Evolutionary conservation across 1,140 invertebrate genomes (phyloP), one percentile per base, ranked within the genome.

Genomic region (Drosophila santomea): DNA sequence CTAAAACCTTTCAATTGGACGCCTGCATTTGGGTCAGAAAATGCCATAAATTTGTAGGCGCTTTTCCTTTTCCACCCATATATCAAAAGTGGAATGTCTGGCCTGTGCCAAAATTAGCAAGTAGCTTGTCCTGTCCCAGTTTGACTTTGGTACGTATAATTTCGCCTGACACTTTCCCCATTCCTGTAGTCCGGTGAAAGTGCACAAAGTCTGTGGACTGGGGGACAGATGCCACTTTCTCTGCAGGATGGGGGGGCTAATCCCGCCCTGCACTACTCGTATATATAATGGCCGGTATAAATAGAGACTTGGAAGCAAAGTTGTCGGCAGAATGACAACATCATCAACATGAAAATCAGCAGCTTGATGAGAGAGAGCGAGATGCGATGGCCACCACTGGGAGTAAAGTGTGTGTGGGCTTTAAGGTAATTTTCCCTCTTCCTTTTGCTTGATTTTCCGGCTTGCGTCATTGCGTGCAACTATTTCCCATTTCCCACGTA

Each of bases 381-480:
- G 12, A 35, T 35, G 28, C 8, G 32, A 20, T 48, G 54, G 28
- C 28, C 28, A 14, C 36, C 44, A 35, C 35, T 32, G 23, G 15
- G 6, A 7, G 14, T 28, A 10, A 8, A 1, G 7, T 28, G 23
- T 28, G 15, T 10, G 44, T 32, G 59, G 48, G 32, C 32, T 15
- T 17, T 25, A 48, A 48, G 15, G 15, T 10, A 20, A 6, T 44
- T 17, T 38, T 35, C 14, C n/a, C 6, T 23, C 23, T 23, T 15
- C 23, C 15, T 14, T 8, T 32, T 10, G 32, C 32, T 7, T 4
- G 15, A 11, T 23, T 32, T 48, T 64, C 64, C 47, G 38, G 32
- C 36, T 38, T 68, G 64, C 64, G 64, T 68, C 64, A 68, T 66
- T 68, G 64, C 64, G 60, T 68, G 51, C 43, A 39, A 75, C 73